These are phyloP conservation scores for Sebastiscus tertius DNA, from an alignment of 2,797 vertebrate genomes.

Conservation along the genomic window DNA sequence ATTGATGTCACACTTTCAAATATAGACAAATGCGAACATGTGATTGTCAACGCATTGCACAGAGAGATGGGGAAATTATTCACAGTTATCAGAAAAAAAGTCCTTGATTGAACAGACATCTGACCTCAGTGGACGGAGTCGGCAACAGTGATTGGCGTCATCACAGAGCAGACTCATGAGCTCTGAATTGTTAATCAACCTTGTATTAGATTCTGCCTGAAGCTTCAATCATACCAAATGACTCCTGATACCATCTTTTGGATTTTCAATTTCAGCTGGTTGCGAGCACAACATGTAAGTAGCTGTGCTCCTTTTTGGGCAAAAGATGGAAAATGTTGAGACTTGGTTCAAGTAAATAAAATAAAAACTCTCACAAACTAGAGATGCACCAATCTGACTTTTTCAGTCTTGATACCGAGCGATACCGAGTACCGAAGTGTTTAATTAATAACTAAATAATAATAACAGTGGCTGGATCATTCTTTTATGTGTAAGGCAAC, in stretches of 20 bases:
- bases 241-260: constrained; percentile 18
- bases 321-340: not conserved
- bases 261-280: constrained; percentile 10
- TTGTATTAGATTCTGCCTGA: not conserved
- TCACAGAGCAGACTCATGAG: constrained; percentile 21
- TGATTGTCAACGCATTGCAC: not conserved
- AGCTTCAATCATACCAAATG: constrained; percentile 21
- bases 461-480: too few relatives aligned
- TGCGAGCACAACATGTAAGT: not conserved
- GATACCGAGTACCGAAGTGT: too few relatives aligned
- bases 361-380: not conserved
- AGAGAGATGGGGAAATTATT: not conserved
- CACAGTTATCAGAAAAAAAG: constrained; percentile 8
- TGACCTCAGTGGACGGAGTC: constrained; percentile 36
- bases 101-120: constrained; percentile 12
- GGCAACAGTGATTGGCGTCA: constrained; percentile 34
- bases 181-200: constrained; percentile 25
- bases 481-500: too few relatives aligned
- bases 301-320: not conserved
- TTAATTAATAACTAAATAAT: too few relatives aligned
- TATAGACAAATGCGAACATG: constrained; percentile 36
- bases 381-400: too few relatives aligned
- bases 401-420: too few relatives aligned
- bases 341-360: not conserved
- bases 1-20: constrained; percentile 53